Conservation (phyloP, 1,140 invertebrate genomes). For the Drosophila mojavensis region DNA sequence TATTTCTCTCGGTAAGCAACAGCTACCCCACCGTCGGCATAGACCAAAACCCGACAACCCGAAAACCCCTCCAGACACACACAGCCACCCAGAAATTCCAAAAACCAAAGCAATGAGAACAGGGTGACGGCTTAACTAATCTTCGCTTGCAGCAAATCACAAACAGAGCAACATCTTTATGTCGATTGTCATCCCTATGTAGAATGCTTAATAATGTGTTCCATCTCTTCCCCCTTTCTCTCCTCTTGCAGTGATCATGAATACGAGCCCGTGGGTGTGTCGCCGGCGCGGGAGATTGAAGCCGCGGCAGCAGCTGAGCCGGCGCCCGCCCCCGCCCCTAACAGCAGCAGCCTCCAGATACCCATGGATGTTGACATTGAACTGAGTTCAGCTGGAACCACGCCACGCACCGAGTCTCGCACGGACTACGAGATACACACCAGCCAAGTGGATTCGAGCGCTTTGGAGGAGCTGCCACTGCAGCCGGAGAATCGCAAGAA, state of each 20-base stretch:
- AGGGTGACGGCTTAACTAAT: slow-evolving; percentile 62
- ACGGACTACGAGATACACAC: slow-evolving; percentile 88
- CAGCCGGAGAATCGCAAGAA: slow-evolving; percentile 86
- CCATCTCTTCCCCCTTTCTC: background rate
- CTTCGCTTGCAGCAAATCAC: slow-evolving; percentile 46
- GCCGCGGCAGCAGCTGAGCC: slow-evolving; percentile 20
- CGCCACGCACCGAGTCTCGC: slow-evolving; percentile 86
- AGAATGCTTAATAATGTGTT: background rate
- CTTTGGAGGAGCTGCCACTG: slow-evolving; percentile 87
- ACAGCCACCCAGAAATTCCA: slow-evolving; percentile 36
- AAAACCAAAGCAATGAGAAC: slow-evolving; percentile 18
- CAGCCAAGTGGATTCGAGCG: slow-evolving; percentile 88
- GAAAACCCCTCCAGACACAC: slow-evolving; percentile 25
- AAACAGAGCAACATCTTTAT: slow-evolving; percentile 34
- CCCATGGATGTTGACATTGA: slow-evolving; percentile 68
- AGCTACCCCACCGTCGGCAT: slow-evolving; percentile 36
- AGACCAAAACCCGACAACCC: slow-evolving; percentile 16
- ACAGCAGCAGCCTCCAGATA: slow-evolving; percentile 39
- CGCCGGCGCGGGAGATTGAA: slow-evolving; percentile 62
- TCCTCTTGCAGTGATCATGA: slow-evolving; percentile 91
- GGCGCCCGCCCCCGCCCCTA: slow-evolving; percentile 42
- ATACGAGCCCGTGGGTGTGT: slow-evolving; percentile 91
- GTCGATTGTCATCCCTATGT: background rate
- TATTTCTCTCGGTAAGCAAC: slow-evolving; percentile 83
- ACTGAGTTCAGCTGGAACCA: slow-evolving; percentile 75